phyloP scores from a whole-genome alignment of 2,888 invertebrate species.

The Caenorhabditis sp. region DNA sequence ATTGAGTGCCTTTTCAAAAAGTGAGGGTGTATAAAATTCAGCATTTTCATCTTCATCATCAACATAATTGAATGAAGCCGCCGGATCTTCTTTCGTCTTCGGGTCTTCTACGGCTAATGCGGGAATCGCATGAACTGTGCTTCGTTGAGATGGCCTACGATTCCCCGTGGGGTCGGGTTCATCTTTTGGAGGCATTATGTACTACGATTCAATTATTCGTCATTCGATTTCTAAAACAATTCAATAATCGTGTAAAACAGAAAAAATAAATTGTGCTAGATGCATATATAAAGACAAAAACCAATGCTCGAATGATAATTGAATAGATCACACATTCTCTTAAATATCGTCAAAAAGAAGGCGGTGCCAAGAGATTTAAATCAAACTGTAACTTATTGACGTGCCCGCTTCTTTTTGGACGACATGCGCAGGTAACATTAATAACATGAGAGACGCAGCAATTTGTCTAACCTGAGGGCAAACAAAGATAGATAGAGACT shows the following conservation, averaged over 20 bases:
- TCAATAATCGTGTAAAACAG: conserved; percentile 14
- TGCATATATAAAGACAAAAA: too few relatives aligned
- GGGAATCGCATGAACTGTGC: conserved; percentile 7
- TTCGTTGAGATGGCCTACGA: conserved; percentile 6
- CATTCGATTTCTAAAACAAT: conserved; percentile 4
- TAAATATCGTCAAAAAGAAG: background rate
- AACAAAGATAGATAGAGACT: too few relatives aligned
- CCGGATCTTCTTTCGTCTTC: background rate
- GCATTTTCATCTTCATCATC: conserved; percentile 55
- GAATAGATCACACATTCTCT: background rate
- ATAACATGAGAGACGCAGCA: background rate
- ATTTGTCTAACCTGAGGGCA: too few relatives aligned
- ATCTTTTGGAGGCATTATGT: conserved; percentile 17
- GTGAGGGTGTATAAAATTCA: conserved; percentile 38
- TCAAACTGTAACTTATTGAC: background rate
- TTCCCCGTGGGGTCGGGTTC: conserved; percentile 11
- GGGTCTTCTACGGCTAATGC: background rate
- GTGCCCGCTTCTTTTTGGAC: background rate
- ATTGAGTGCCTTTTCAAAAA: conserved; percentile 51
- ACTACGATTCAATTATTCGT: background rate
- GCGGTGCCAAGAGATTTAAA: background rate
- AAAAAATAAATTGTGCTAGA: background rate
- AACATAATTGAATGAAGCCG: background rate
- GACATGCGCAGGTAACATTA: background rate
- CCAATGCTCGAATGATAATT: background rate